Conservation (phyloP, 2,113 vertebrate species). For the Gymnogyps californianus region DNA sequence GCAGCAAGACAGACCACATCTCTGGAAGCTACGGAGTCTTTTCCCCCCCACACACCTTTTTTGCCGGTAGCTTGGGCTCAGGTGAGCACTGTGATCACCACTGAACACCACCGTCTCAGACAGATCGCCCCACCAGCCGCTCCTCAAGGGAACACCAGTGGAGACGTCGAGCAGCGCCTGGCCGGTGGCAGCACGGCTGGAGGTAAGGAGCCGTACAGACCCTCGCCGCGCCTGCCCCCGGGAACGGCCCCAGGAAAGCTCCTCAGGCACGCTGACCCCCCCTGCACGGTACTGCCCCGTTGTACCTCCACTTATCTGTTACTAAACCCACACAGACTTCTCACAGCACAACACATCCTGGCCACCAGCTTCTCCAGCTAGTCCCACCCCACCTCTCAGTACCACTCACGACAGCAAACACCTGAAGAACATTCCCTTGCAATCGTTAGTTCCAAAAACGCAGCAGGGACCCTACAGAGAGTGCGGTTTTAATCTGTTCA, state of each 20-base stretch:
- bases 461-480: neutral
- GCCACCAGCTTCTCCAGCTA: neutral
- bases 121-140: neutral
- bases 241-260: neutral
- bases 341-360: neutral
- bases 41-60: accelerated
- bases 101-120: too few species aligned
- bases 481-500: accelerated
- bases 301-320: accelerated
- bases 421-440: neutral
- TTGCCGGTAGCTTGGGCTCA: accelerated
- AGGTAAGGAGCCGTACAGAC: accelerated
- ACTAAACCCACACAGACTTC: neutral
- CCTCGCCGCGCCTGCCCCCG: neutral
- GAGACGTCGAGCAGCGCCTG: accelerated
- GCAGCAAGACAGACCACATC: accelerated
- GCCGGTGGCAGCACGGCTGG: neutral
- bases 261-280: neutral
- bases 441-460: neutral
- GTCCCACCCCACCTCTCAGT: neutral
- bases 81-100: accelerated
- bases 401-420: neutral
- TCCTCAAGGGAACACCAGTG: neutral
- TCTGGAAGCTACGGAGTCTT: accelerated
- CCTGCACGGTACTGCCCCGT: accelerated